Evolutionary conservation across 2,888 invertebrate genomes (phyloP), one percentile per base, ranked within the genome.

Genomic region (Dione vanillae): DNA sequence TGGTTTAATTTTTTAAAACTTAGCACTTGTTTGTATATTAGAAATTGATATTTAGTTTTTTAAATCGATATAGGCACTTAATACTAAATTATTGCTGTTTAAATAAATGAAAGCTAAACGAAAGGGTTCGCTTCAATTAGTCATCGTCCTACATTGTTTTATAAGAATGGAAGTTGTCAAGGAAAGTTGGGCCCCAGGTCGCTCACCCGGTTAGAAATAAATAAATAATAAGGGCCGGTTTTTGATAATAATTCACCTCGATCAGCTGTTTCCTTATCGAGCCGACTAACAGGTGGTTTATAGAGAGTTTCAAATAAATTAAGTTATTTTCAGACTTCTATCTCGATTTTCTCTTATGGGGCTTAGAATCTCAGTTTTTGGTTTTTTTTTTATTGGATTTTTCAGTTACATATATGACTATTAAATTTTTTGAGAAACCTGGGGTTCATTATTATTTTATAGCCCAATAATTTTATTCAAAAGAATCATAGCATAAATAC

Each of bases 231-330:
- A 83, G 87, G 85, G 87, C 84, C 87, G 90, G 86, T 88, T 86
- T 90, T 87, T 88, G 85, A 87, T 88, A 83, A 84, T 93, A 91
- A 92, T 92, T 91, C 86, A 89, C 83, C 85, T 82, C 88, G 89
- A 92, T 93, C 93, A 93, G 93, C 93, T 93, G 93, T 90, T 91
- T 85, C 85, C 85, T 90, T 87, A 91, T 90, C 88, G 91, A 91
- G 61, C 91, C 90, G 87, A 87, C 90, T 92, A 93, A 94, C 94
- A 94, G 93, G 94, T 94, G 93, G 93, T 88, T 92, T 90, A 91
- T 94, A 93, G 93, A 93, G 93, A 92, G 92, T 92, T 92, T 91
- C 92, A 90, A 91, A 93, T 91, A 88, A 89, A 45, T 69, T 56
- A 88, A 72, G 76, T 92, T 91, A 90, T 90, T 88, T 91, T 89